Conservation (phyloP, 1,140 invertebrate genomes). For the Theocolax elegans region DNA sequence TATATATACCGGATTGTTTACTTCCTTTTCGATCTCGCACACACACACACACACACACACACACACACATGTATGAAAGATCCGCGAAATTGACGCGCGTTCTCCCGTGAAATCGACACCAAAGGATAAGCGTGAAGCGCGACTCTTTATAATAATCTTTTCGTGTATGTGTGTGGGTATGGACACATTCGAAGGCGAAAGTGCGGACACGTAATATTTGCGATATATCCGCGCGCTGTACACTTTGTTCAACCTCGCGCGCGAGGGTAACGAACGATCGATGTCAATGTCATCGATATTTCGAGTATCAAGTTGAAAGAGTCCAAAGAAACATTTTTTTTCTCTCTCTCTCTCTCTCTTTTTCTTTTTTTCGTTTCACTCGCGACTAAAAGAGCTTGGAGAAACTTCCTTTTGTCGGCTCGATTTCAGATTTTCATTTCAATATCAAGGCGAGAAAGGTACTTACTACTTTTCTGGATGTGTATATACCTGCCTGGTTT, state of each 20-base stretch:
- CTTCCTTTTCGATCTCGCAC: too few relatives aligned
- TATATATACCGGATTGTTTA: conserved; percentile 1
- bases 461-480: too few relatives aligned
- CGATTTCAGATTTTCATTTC: neutral
- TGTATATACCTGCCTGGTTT: neutral
- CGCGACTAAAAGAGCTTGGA: neutral
- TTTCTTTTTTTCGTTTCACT: too few relatives aligned
- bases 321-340: neutral
- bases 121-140: neutral
- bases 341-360: too few relatives aligned
- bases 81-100: conserved; percentile 4
- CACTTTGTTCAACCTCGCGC: neutral
- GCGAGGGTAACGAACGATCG: conserved; percentile 17
- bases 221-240: too few relatives aligned
- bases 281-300: conserved; percentile 4
- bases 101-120: conserved; percentile 19
- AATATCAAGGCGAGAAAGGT: too few relatives aligned
- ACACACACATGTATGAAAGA: neutral
- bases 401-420: neutral
- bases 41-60: too few relatives aligned
- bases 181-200: conserved; percentile 7
- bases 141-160: conserved; percentile 12
- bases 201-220: conserved; percentile 11
- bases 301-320: neutral
- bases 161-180: too few relatives aligned